Evolutionary conservation across 2,797 vertebrate species (phyloP), one percentile per base, ranked within the genome.

Genomic region (Lepidocolaptes lacrymiger): DNA sequence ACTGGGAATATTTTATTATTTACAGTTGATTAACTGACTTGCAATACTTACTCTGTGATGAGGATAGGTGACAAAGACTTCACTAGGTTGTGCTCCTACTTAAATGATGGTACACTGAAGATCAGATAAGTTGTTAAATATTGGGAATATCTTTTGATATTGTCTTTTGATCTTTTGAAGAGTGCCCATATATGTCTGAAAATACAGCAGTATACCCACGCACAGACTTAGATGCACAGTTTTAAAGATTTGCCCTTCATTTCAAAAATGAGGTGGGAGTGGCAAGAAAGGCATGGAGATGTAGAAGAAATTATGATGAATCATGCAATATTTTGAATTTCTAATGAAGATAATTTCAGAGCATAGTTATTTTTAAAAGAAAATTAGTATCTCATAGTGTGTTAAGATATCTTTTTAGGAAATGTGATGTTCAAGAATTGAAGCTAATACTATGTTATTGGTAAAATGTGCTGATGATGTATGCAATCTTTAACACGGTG

Each of bases 401-500:
- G 28, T 44, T 66, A 81, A 64, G 14, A n/a, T 74, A 43, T n/a
- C 48, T 91, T 82, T 92, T 88, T 85, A 44, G 48, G 72, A 80
- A 88, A 76, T 14, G 10, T 82, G 30, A 17, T 85, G 64, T 63
- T 85, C 23, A 63, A 41, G 34, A 78, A 66, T 41, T 69, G 34
- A 46, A 82, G 4, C 8, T 76, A 39, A 52, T 75, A 20, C 21
- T 75, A 1, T 56, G 3, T 64, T 41, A 28, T 8, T 73, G 15
- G 30, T 28, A 91, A 83, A 90, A 93, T 69, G 67, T 72, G 27
- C 17, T 79, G 61, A 51, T 77, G 56, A 37, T 59, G 5, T 56
- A 77, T 72, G 27, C 54, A 68, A 23, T 73, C 92, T 94, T 88
- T 81, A 95, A 87, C 34, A 67, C 30, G 16, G 30, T 63, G 9